Evolutionary conservation across 1,140 invertebrate genomes (phyloP).

Genomic region (Campoletis sonorensis): DNA sequence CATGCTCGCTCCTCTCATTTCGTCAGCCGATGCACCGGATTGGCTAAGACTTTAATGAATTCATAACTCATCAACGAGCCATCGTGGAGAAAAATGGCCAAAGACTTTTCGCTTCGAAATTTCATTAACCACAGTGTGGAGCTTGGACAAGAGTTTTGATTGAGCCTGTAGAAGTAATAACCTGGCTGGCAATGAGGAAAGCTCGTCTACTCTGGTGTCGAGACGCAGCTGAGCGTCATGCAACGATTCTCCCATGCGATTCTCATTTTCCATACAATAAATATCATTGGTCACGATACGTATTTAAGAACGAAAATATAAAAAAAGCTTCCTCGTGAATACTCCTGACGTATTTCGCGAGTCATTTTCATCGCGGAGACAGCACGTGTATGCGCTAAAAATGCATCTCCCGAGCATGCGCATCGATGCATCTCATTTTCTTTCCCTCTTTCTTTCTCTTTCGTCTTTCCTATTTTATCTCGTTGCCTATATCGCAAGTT

Average conservation of each 20-base stretch:
- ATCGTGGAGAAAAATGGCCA: too few relatives aligned
- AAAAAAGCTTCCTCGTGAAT: not conserved
- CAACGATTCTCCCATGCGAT: conserved; percentile 19
- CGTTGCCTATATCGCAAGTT: conserved; percentile 18
- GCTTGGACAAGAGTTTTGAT: too few relatives aligned
- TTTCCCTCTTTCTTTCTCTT: not conserved
- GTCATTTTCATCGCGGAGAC: conserved; percentile 46
- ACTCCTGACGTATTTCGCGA: conserved; percentile 15
- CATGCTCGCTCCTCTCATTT: too few relatives aligned
- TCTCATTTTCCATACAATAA: conserved; percentile 21
- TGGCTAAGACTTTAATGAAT: too few relatives aligned
- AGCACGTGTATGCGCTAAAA: conserved; percentile 55
- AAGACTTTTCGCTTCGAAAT: too few relatives aligned
- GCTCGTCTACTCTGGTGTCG: not conserved
- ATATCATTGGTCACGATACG: conserved; percentile 10
- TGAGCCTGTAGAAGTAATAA: not conserved
- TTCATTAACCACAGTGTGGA: too few relatives aligned
- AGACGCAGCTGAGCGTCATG: not conserved
- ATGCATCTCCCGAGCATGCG: conserved; percentile 20
- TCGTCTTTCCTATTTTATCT: not conserved
- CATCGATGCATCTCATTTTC: conserved; percentile 9
- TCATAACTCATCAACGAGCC: too few relatives aligned
- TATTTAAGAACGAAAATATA: not conserved
- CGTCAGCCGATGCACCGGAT: too few relatives aligned
- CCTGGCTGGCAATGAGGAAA: conserved; percentile 17